Evolutionary conservation across 1,140 invertebrate species (phyloP), one percentile per base, ranked within the genome.

Genomic region (Calephelis virginiensis): DNA sequence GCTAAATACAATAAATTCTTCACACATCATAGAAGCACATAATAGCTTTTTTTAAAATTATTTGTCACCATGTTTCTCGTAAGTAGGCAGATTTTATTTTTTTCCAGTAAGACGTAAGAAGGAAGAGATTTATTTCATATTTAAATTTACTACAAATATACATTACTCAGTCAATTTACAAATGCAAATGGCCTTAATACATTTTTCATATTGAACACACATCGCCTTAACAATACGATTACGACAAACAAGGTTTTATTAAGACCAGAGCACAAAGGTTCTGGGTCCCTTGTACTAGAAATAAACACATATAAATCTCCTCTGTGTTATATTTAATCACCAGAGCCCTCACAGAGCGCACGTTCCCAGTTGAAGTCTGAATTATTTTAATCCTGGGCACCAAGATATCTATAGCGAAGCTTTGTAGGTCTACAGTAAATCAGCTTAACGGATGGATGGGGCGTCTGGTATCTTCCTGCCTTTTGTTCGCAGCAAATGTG

Each of bases 221-320:
- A 76, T 75, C 69, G 67, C 71, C 75, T 73, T 79, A 82, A 84
- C 79, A 84, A 84, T 83, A 81, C 77, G 75, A 76, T 84, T 75
- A 75, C 64, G 75, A 85, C 82, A 83, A 82, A 82, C 77, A 83
- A 81, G 78, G 79, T 77, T 85, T 82, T 82, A 80, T 85, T 81
- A 81, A 77, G 77, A 74, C 68, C 69, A 66, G 75, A 68, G 69
- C 71, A 85, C 76, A 81, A 85, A 83, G 79, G 73, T 68, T 71
- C 43, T 72, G 77, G 65, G 73, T 72, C 70, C 69, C 74, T 63
- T 73, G 64, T 70, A 71, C 74, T 70, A 77, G 84, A 78, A 87
- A 85, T 87, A 87, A 85, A 84, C 82, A 83, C 82, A 83, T 86
- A 89, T 90, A 90, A 90, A 90, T 90, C 86, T 87, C 74, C 62